A percentile compares a stretch with the other conserved stretches of the same genome.
Evolutionary conservation across 1,140 invertebrate genomes (phyloP).

Genomic region (Conus betulinus): DNA sequence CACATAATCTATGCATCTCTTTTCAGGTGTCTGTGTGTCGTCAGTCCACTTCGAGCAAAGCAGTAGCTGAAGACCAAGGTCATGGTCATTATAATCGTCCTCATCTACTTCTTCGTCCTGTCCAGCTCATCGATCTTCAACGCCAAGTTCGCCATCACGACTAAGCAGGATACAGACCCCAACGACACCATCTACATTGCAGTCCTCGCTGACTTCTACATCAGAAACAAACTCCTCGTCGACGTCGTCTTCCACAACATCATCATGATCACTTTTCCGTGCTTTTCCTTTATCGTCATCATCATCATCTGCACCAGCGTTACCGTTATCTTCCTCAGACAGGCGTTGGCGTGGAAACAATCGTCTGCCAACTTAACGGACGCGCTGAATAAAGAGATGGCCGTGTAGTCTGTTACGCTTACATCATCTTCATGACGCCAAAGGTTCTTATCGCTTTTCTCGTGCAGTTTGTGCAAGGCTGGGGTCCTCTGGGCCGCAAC

Average conservation of each 20-base stretch:
- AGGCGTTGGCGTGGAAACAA: neutral
- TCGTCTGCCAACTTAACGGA: neutral
- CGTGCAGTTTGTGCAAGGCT: neutral
- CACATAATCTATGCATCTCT: too few species aligned
- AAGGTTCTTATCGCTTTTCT: conserved; percentile 40
- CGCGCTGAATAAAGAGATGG: neutral
- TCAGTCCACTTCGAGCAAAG: conserved; percentile 10
- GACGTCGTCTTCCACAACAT: conserved; percentile 22
- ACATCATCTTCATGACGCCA: conserved; percentile 22
- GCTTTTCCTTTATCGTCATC: conserved; percentile 27
- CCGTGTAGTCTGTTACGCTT: conserved; percentile 24
- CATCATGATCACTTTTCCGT: conserved; percentile 29
- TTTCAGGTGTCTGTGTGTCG: conserved; percentile 14
- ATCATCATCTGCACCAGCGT: conserved; percentile 10
- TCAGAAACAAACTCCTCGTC: conserved; percentile 19
- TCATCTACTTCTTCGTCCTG: conserved; percentile 20
- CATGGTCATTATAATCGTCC: neutral
- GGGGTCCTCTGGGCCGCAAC: neutral
- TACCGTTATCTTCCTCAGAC: conserved; percentile 30
- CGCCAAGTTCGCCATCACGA: neutral
- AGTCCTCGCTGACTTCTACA: neutral
- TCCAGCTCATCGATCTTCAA: conserved; percentile 14
- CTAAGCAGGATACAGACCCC: neutral
- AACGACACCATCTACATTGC: neutral
- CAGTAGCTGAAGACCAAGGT: conserved; percentile 13